Base-by-base conservation (phyloP, 2,113 vertebrate genomes). In the Psilopsiagon aurifrons region DNA sequence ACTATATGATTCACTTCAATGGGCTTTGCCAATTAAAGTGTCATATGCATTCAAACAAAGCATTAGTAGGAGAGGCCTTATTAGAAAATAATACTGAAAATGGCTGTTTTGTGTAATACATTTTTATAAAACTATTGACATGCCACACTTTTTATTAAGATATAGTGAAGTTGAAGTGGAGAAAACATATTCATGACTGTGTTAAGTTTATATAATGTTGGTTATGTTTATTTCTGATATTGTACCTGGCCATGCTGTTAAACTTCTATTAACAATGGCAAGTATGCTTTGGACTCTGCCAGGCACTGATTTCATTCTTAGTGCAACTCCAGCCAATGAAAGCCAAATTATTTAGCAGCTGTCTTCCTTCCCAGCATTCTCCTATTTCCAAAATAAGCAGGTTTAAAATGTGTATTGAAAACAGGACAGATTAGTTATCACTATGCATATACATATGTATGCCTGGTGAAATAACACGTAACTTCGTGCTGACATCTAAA, bases 11-110 rank as follows among this genome's bases (percentile, higher is more conserved):
- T 86, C 95, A 95, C 90, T 86, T 94, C 94, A 81, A 33, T 93
- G 16, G 95, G 70, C 85, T 97, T 96, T 95, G 96, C 97, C 97
- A 97, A 95, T 98, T 97, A 97, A 95, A 97, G 76, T 87, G 92
- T 79, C 88, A 69, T 70, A 63, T 44, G 83, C 46, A 16, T 59
- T 94, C 83, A 82, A 90, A 96, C 88, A 94, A 87, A 75, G 73
- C 80, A 84, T 89, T 96, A 97, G 74, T 76, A 92, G 89, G 63
- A 69, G 80, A 94, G 79, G 77, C 41, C 95, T 94, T 51, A 87
- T 54, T 95, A 85, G 57, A 87, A 95, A 92, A 96, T 96, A 96
- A 94, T 83, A 85, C 49, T 91, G 83, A 64, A 97, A 96, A 88
- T 19, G 70, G 44, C 28, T 75, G 20, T 11, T 83, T 92, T 63